phyloP scores from a whole-genome alignment of 2,797 vertebrate genomes.

The Urosaurus nigricauda region DNA sequence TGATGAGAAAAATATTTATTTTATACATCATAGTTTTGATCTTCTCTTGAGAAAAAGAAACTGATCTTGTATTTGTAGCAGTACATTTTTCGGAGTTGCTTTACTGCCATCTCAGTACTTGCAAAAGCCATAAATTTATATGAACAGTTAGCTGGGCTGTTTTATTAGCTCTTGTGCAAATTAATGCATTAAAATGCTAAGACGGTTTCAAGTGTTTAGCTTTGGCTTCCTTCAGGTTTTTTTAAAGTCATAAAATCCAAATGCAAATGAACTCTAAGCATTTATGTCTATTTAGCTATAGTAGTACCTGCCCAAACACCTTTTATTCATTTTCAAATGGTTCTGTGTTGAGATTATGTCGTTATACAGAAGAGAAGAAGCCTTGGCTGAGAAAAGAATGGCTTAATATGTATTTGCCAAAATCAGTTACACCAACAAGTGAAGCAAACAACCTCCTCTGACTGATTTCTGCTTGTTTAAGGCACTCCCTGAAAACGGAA shows the following conservation, averaged over 20 bases:
- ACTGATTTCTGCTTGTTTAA: constrained; percentile 77
- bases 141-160: constrained; percentile 3
- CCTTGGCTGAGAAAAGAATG: constrained; percentile 75
- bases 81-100: constrained; percentile 35
- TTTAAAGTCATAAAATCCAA: constrained; percentile 39
- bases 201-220: constrained; percentile 44
- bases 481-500: constrained; percentile 74
- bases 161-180: constrained; percentile 52
- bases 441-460: constrained; percentile 77
- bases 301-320: constrained; percentile 51
- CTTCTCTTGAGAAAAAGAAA: constrained; percentile 50
- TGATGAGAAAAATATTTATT: constrained; percentile 61
- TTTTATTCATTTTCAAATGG: constrained; percentile 59
- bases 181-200: constrained; percentile 49
- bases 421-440: constrained; percentile 78
- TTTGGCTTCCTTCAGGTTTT: constrained; percentile 45
- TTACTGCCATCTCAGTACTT: constrained; percentile 35
- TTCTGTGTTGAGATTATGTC: constrained; percentile 74
- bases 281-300: constrained; percentile 48
- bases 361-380: constrained; percentile 68
- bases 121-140: constrained; percentile 37
- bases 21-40: constrained; percentile 60
- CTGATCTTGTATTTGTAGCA: constrained; percentile 7
- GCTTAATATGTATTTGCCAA: constrained; percentile 80
- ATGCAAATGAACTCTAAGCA: constrained; percentile 45